Percentiles rank a stretch among this genome's conserved stretches.
Conservation (phyloP, 2,888 invertebrate species). For the Malacosoma neustria region DNA sequence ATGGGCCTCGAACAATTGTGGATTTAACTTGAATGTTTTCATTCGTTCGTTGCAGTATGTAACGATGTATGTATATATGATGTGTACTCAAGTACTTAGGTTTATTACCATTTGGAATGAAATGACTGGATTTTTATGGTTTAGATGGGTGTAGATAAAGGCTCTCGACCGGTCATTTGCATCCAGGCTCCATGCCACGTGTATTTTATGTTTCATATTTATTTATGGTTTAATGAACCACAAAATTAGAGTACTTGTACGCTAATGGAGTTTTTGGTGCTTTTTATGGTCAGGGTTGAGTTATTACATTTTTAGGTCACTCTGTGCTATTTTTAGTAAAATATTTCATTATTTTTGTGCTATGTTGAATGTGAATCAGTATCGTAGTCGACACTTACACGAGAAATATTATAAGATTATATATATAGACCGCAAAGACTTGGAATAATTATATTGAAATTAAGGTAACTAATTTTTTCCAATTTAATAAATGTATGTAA, state of each 20-base stretch:
- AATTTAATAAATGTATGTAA: too few relatives aligned
- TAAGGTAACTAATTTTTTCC: too few relatives aligned
- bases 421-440: too few relatives aligned
- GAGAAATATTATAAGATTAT: too few relatives aligned
- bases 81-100: constrained; percentile 25
- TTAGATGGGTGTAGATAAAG: constrained; percentile 29
- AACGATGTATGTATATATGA: constrained; percentile 16
- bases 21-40: too few relatives aligned
- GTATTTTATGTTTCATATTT: constrained; percentile 17
- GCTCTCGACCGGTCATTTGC: constrained; percentile 28
- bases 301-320: too few relatives aligned
- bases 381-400: too few relatives aligned
- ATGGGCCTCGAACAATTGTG: too few relatives aligned
- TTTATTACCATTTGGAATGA: constrained; percentile 36
- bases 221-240: constrained; percentile 12
- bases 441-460: too few relatives aligned
- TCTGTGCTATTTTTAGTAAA: too few relatives aligned
- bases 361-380: too few relatives aligned
- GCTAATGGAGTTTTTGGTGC: constrained; percentile 9
- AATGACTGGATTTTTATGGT: constrained; percentile 39
- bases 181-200: constrained; percentile 28
- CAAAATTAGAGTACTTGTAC: constrained; percentile 2
- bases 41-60: neutral
- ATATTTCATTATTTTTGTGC: neutral
- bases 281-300: constrained; percentile 10